Base-by-base conservation (phyloP, 2,113 vertebrate genomes). In the Merops nubicus region DNA sequence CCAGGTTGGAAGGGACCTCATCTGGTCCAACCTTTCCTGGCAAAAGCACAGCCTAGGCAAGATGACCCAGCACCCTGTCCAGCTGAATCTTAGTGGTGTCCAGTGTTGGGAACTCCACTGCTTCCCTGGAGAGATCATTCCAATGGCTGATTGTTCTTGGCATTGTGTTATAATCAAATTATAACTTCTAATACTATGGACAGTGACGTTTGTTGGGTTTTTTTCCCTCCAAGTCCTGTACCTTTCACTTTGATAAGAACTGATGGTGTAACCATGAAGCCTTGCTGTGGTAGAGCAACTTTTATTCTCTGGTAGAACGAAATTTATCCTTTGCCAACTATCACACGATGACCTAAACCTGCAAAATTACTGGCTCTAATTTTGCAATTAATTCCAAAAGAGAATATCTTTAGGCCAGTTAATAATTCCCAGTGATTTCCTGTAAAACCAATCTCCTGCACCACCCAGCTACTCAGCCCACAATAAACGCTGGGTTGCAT, bases 201-300 rank as follows among this genome's bases (percentile, higher is more conserved):
- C 12, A 29, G 12, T 3, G 25, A 73, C 5, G 6, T 9, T 8
- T 18, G 25, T 26, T 23, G 15, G 3, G 7, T n/a, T 12, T 69
- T 26, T 34, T 69, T 29, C 5, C 3, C 0, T 0, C 2, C 0
- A 62, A 75, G 8, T 68, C 15, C 11, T 33, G 29, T 33, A 8
- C 3, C 8, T 57, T 74, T 85, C 33, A 11, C 28, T 88, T 31
- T 53, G 45, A 4, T 47, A 29, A 42, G 29, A 51, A 5, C 34
- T 11, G 42, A 16, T 6, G 13, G 36, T 1, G 0, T 12, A 85
- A 26, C 47, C 29, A 3, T 2, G 2, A 65, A 87, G 29, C 19
- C 29, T 43, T 17, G 11, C 22, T 62, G 26, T 67, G 11, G 5
- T 54, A 62, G 22, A 62, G 25, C 22, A 36, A 21, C 33, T 87